Conservation (phyloP, 2,888 invertebrate species). For the Pseudoips prasinana region DNA sequence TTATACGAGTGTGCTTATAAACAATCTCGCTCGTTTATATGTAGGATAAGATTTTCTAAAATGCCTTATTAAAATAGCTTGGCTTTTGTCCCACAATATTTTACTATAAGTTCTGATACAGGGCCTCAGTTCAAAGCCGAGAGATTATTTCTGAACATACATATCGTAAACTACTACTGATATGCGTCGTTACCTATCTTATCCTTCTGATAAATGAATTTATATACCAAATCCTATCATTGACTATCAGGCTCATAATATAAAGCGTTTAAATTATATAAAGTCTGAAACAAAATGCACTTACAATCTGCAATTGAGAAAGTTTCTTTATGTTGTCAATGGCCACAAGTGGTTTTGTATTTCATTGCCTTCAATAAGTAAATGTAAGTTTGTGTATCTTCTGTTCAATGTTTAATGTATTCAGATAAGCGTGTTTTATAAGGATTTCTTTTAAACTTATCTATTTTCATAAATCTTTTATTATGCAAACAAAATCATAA, state of each 20-base stretch:
- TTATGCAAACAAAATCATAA: too few relatives aligned
- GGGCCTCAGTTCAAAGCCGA: constrained; percentile 9
- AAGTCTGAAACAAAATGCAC: constrained; percentile 26
- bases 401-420: too few relatives aligned
- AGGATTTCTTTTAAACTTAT: too few relatives aligned
- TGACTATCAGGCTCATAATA: constrained; percentile 16
- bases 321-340: constrained; percentile 17
- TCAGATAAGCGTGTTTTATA: too few relatives aligned
- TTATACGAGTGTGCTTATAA: background rate
- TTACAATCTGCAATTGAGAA: constrained; percentile 13
- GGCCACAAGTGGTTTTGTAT: constrained; percentile 12
- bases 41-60: background rate
- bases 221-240: constrained; percentile 34
- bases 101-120: constrained; percentile 6
- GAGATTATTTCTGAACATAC: constrained; percentile 12
- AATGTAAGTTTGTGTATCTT: too few relatives aligned
- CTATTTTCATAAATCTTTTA: too few relatives aligned
- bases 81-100: background rate
- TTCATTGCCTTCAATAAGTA: constrained; percentile 8
- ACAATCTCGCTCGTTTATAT: background rate
- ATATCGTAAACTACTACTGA: constrained; percentile 30
- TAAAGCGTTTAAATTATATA: constrained; percentile 30
- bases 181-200: constrained; percentile 47
- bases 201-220: constrained; percentile 47
- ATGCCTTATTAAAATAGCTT: background rate